Percentiles rank a stretch among this genome's conserved stretches.
phyloP scores from a whole-genome alignment of 2,888 invertebrate species.

The Archaeoteleia sp. region DNA sequence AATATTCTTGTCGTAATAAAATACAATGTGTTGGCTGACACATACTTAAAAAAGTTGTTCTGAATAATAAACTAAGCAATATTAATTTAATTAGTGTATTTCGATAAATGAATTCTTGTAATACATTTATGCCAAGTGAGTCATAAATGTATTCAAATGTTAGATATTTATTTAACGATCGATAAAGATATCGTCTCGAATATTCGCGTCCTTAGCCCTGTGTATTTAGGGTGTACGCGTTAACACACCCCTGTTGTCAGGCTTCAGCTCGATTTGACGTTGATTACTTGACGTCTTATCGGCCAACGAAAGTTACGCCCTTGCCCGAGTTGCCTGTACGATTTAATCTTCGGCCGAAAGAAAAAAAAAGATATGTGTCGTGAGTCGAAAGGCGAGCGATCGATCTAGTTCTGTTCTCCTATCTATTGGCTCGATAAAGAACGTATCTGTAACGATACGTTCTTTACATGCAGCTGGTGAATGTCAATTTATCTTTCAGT shows the following conservation, averaged over 20 bases:
- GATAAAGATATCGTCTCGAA: constrained; percentile 53
- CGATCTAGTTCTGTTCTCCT: constrained; percentile 43
- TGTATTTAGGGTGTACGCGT: constrained; percentile 52
- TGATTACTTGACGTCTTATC: constrained; percentile 52
- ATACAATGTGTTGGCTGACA: too few relatives aligned
- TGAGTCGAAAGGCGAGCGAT: constrained; percentile 21
- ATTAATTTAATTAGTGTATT: too few relatives aligned
- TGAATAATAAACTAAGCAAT: too few relatives aligned
- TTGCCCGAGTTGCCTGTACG: constrained; percentile 46
- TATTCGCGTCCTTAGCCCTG: constrained; percentile 48
- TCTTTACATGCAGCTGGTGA: constrained; percentile 54
- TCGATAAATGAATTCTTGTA: too few relatives aligned
- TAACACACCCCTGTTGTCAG: constrained; percentile 51
- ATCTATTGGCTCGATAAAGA: constrained; percentile 49
- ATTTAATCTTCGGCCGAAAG: constrained; percentile 47
- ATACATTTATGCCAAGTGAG: too few relatives aligned
- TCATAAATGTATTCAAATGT: constrained; percentile 49
- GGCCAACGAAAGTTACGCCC: constrained; percentile 50
- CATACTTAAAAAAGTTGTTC: too few relatives aligned
- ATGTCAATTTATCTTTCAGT: constrained; percentile 54
- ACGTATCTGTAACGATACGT: constrained; percentile 44
- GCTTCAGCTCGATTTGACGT: constrained; percentile 53
- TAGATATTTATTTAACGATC: constrained; percentile 49
- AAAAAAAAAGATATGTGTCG: constrained; percentile 24
- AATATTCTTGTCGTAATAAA: too few relatives aligned